A percentile compares a stretch with the other conserved stretches of the same genome.
Conservation (phyloP, 2,888 invertebrate genomes). For the Linhomoeus sp. region DNA sequence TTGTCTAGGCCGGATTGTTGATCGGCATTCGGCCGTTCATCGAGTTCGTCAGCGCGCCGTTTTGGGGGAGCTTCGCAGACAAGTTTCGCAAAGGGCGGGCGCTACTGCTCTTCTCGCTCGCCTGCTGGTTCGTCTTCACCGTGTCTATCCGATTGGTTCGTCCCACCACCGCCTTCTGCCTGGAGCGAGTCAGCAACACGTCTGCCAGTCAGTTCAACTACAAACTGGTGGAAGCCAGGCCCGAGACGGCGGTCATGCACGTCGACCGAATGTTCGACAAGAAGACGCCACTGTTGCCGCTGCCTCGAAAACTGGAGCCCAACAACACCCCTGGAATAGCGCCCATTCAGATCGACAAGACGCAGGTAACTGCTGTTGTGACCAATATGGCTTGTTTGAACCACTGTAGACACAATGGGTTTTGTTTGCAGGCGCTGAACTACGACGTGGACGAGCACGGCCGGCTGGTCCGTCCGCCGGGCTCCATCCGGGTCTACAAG, state of each 20-base stretch:
- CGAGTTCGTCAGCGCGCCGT: conserved; percentile 86
- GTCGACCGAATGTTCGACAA: background rate
- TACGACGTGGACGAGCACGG: conserved; percentile 9
- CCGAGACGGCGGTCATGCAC: background rate
- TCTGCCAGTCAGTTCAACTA: background rate
- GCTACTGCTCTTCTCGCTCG: conserved; percentile 65
- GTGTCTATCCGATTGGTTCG: conserved; percentile 83
- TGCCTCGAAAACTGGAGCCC: background rate
- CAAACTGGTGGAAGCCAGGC: background rate
- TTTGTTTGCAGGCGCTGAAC: background rate
- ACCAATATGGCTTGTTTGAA: background rate
- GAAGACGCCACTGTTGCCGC: background rate
- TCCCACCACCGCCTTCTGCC: conserved; percentile 52
- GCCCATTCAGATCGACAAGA: background rate
- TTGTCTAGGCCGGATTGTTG: conserved; percentile 29
- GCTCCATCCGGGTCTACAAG: conserved; percentile 77
- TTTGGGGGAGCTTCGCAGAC: conserved; percentile 91
- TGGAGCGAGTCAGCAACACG: background rate
- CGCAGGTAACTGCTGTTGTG: background rate
- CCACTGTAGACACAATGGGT: background rate
- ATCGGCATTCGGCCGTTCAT: conserved; percentile 89
- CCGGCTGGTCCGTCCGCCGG: conserved; percentile 46
- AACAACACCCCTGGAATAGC: background rate
- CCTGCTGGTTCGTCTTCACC: conserved; percentile 91
- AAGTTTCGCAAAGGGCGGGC: conserved; percentile 40